Conservation (phyloP, 1,140 invertebrate genomes). For the Calephelis nemesis region DNA sequence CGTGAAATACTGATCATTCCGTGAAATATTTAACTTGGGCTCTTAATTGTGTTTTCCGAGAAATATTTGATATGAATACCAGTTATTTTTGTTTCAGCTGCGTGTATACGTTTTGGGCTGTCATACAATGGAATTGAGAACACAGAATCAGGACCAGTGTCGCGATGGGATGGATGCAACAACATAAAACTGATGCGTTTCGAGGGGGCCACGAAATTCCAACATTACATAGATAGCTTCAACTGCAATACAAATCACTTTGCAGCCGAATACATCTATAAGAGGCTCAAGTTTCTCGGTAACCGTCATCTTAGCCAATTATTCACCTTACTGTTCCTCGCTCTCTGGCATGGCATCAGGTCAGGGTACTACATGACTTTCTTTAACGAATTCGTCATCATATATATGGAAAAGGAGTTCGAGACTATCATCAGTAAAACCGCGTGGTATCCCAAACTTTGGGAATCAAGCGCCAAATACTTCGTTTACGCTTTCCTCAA, state of each 20-base stretch:
- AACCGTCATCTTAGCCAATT: slow-evolving; percentile 92
- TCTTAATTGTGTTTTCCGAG: too few relatives aligned
- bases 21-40: too few relatives aligned
- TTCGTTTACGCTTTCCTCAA: slow-evolving; percentile 83
- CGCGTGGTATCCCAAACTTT: slow-evolving; percentile 70
- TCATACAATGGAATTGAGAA: slow-evolving; percentile 88
- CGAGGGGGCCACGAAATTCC: slow-evolving; percentile 89
- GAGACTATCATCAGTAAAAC: slow-evolving; percentile 78
- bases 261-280: slow-evolving; percentile 95
- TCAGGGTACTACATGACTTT: slow-evolving; percentile 96
- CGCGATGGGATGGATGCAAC: slow-evolving; percentile 91
- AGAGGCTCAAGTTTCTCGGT: slow-evolving; percentile 93
- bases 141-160: slow-evolving; percentile 61
- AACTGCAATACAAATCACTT: slow-evolving; percentile 97
- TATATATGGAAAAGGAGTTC: slow-evolving; percentile 90
- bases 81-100: slow-evolving; percentile 60
- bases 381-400: slow-evolving; percentile 93
- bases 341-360: slow-evolving; percentile 96
- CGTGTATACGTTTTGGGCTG: slow-evolving; percentile 84
- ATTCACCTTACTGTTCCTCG: slow-evolving; percentile 90
- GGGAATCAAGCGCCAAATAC: slow-evolving; percentile 57
- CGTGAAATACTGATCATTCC: too few relatives aligned
- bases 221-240: slow-evolving; percentile 92
- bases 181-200: slow-evolving; percentile 90
- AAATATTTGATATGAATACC: too few relatives aligned